Conservation (phyloP, 2,113 vertebrate species). For the Typhlomys cinereus region DNA sequence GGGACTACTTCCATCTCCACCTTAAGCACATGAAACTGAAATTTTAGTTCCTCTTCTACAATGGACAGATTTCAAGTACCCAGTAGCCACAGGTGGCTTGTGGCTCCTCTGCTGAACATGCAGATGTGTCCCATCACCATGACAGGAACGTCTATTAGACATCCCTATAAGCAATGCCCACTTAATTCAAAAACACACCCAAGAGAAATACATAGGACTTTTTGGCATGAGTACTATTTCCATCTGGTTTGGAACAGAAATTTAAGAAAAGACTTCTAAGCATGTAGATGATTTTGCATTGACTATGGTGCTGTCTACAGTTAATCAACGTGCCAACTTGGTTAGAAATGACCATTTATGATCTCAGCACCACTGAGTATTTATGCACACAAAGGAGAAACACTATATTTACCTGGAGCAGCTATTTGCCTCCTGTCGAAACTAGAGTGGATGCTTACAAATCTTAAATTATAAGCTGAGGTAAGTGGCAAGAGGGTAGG, state of each 20-base stretch:
- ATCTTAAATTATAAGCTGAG: too few relatives aligned
- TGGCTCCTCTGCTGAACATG: background rate
- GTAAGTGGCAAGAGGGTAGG: too few relatives aligned
- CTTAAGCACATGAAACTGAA: background rate
- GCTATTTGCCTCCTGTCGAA: too few relatives aligned
- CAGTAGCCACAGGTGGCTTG: background rate
- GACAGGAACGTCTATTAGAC: background rate
- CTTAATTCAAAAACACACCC: background rate
- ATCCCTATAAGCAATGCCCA: background rate
- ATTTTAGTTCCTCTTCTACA: background rate
- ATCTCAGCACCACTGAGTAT: background rate
- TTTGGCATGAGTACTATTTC: background rate
- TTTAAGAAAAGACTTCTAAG: background rate
- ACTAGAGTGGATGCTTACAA: too few relatives aligned
- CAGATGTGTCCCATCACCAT: background rate
- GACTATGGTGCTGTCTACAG: too few relatives aligned
- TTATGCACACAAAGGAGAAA: too few relatives aligned
- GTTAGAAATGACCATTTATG: background rate
- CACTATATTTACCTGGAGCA: too few relatives aligned
- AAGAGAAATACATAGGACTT: background rate
- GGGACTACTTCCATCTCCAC: background rate
- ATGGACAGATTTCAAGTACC: background rate
- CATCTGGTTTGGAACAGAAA: background rate
- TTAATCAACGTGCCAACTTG: background rate
- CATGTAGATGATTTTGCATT: background rate